Percentiles rank a stretch among this genome's conserved stretches.
Evolutionary conservation across 2,888 invertebrate genomes (phyloP).

Genomic region (Tuta absoluta): DNA sequence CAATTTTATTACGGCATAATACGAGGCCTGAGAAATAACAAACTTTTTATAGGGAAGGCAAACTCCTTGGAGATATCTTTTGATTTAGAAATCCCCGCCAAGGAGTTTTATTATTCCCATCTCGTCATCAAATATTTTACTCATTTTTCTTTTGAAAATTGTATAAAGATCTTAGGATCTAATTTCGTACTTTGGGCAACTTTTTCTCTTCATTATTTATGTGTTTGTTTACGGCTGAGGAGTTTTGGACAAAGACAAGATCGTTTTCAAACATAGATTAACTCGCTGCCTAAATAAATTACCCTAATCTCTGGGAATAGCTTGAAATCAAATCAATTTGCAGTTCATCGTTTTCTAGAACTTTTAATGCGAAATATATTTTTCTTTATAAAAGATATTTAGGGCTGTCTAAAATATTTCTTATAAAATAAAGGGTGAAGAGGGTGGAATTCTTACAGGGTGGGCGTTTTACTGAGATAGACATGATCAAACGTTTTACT

Average conservation of each 20-base stretch:
- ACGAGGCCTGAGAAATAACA: slow-evolving; percentile 21
- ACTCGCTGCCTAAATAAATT: background rate
- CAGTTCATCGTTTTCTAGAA: background rate
- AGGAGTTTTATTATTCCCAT: slow-evolving; percentile 35
- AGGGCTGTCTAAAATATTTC: background rate
- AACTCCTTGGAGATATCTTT: slow-evolving; percentile 32
- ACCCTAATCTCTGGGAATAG: background rate
- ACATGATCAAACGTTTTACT: background rate
- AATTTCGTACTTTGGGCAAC: slow-evolving; percentile 9
- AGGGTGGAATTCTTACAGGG: background rate
- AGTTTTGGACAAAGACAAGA: slow-evolving; percentile 9
- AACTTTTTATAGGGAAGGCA: slow-evolving; percentile 25
- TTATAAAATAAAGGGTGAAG: background rate
- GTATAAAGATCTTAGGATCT: slow-evolving; percentile 16
- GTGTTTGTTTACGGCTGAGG: slow-evolving; percentile 10
- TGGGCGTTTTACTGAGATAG: background rate
- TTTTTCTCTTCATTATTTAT: slow-evolving; percentile 17
- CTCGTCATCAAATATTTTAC: slow-evolving; percentile 35
- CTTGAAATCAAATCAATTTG: background rate
- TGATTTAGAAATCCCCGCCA: slow-evolving; percentile 36
- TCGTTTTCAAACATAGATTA: slow-evolving; percentile 5
- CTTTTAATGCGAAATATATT: background rate
- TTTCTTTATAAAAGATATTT: background rate
- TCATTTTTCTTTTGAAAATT: slow-evolving; percentile 24
- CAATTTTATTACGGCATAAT: slow-evolving; percentile 27